Conservation (phyloP, 2,113 vertebrate species). For the Myotis davidii region DNA sequence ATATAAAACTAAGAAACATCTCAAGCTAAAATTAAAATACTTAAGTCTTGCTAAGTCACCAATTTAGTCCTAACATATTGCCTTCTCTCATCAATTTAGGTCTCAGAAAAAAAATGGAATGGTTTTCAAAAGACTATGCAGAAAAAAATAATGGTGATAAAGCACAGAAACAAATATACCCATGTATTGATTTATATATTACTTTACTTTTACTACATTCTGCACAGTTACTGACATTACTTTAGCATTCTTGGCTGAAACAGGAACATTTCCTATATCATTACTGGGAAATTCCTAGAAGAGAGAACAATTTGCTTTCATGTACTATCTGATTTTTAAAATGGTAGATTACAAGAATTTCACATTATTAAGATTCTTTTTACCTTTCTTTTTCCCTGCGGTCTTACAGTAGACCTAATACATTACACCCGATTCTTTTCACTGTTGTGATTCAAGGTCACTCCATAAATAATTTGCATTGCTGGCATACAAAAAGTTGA, state of each 20-base stretch:
- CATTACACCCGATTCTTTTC: constrained; percentile 38
- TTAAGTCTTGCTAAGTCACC: background rate
- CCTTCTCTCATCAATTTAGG: background rate
- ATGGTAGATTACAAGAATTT: constrained; percentile 13
- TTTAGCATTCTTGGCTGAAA: background rate
- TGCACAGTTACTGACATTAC: background rate
- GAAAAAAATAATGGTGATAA: background rate
- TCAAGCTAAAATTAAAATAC: constrained; percentile 3
- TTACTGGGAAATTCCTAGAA: background rate
- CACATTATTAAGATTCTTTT: constrained; percentile 42
- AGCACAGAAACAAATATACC: background rate
- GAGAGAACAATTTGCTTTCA: background rate
- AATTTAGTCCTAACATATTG: background rate
- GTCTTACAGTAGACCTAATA: constrained; percentile 20
- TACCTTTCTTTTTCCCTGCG: constrained; percentile 30
- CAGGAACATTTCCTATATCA: background rate
- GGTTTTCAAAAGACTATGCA: background rate
- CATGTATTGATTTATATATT: background rate
- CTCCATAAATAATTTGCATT: constrained; percentile 60
- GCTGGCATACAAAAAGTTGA: constrained; percentile 56
- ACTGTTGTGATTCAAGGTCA: constrained; percentile 65
- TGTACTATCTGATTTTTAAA: constrained; percentile 48
- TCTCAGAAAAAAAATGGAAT: background rate
- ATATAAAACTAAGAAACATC: background rate
- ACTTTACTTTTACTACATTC: background rate